Percentiles rank a stretch among this genome's conserved stretches.
These are phyloP conservation scores for Haplotaxodon microlepis DNA, from an alignment of 2,113 vertebrate genomes.

Conservation along the genomic window DNA sequence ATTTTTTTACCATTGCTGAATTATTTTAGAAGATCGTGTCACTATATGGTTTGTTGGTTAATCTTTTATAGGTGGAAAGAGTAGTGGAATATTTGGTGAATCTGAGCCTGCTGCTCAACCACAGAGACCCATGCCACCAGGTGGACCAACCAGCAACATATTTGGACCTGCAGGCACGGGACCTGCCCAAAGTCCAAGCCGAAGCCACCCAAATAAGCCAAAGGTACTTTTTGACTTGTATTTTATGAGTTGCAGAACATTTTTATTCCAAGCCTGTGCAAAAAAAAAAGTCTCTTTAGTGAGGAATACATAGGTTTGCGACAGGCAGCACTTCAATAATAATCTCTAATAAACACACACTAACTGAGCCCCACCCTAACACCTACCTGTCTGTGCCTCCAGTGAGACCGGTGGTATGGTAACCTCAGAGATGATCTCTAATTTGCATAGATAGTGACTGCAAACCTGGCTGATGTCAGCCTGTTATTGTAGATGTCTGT, in stretches of 20 bases:
- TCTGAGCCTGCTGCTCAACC: slow-evolving; percentile 62
- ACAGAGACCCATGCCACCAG: slow-evolving; percentile 71
- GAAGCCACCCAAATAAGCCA: slow-evolving; percentile 88
- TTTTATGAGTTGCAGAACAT: background rate
- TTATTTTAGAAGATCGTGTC: background rate
- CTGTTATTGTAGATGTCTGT: background rate
- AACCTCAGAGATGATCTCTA: background rate
- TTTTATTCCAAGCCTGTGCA: background rate
- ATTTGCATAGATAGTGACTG: background rate
- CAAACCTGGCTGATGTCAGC: background rate
- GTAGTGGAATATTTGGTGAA: slow-evolving; percentile 86
- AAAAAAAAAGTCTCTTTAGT: background rate
- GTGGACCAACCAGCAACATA: slow-evolving; percentile 77
- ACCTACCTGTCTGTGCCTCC: background rate
- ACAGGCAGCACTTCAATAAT: background rate
- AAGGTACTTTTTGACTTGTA: slow-evolving; percentile 73
- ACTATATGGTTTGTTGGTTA: background rate
- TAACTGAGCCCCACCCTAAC: background rate
- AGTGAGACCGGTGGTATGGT: background rate
- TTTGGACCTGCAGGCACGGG: slow-evolving; percentile 73
- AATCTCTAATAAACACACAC: background rate
- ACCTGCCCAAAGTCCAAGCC: slow-evolving; percentile 37
- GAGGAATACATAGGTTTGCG: background rate
- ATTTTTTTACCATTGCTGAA: background rate
- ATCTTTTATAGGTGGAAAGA: slow-evolving; percentile 68